These are phyloP conservation scores for Neolamprologus ventralis DNA, from an alignment of 2,113 vertebrate genomes.

Conservation along the genomic window DNA sequence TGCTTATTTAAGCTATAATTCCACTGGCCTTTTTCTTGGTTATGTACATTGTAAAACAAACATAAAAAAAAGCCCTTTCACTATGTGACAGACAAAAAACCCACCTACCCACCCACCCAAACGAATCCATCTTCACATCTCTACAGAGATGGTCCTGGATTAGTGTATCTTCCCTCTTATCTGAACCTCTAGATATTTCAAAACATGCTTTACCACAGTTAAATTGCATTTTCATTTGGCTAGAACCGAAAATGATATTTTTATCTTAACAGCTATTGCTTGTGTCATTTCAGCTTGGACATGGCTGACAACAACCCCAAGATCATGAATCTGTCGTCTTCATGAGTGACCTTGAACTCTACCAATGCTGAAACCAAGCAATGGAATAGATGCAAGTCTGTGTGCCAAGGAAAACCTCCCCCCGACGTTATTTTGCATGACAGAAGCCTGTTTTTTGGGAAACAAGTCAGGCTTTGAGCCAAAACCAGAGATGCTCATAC, in stretches of 20 bases:
- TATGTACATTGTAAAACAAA: background rate
- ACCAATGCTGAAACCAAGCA: background rate
- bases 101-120: background rate
- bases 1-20: background rate
- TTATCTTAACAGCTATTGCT: background rate
- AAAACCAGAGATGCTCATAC: slow-evolving; percentile 38
- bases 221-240: background rate
- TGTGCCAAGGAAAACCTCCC: background rate
- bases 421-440: background rate
- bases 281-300: slow-evolving; percentile 46
- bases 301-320: background rate
- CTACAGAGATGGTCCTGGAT: background rate
- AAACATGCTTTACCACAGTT: background rate
- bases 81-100: background rate
- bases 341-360: slow-evolving; percentile 47
- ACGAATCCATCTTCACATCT: background rate
- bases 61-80: background rate
- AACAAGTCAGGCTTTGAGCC: slow-evolving; percentile 28
- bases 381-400: background rate
- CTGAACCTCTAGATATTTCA: background rate
- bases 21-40: background rate
- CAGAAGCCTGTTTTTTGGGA: slow-evolving; percentile 6
- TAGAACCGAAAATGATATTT: background rate
- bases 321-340: background rate
- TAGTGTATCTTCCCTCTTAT: background rate